phyloP scores from a whole-genome alignment of 2,888 invertebrate species.

The Anoncus sp. region DNA sequence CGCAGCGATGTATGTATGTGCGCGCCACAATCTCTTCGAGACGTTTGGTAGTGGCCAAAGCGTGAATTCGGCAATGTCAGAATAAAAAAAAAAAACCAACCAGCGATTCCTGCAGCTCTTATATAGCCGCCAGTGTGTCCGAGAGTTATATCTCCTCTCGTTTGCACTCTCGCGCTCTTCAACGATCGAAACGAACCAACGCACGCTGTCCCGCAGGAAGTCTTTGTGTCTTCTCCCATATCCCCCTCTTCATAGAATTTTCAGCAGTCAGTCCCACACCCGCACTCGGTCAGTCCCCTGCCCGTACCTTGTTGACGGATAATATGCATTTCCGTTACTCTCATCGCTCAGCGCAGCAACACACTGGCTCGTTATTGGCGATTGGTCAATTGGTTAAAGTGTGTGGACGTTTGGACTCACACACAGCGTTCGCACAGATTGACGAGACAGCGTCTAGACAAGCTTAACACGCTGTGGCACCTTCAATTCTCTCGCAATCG shows the following conservation, averaged over 20 bases:
- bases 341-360: constrained; percentile 36
- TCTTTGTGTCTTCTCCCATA: constrained; percentile 50
- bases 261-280: constrained; percentile 20
- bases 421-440: constrained; percentile 70
- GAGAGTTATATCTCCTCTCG: constrained; percentile 21
- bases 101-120: constrained; percentile 33
- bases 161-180: constrained; percentile 14
- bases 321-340: constrained; percentile 79
- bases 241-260: constrained; percentile 36
- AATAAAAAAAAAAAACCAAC: constrained; percentile 29
- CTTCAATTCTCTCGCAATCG: constrained; percentile 59
- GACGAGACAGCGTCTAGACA: constrained; percentile 81
- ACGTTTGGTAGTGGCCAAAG: constrained; percentile 9
- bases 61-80: constrained; percentile 37
- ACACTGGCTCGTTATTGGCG: constrained; percentile 74
- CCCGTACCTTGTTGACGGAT: constrained; percentile 68
- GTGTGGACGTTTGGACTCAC: constrained; percentile 58
- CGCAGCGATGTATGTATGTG: constrained; percentile 37
- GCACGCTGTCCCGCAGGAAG: constrained; percentile 44
- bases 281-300: constrained; percentile 1
- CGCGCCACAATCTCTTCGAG: constrained; percentile 31
- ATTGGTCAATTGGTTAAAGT: constrained; percentile 80
- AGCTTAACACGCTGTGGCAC: constrained; percentile 68
- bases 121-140: not conserved
- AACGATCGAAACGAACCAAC: constrained; percentile 3